Base-by-base conservation (phyloP, 2,113 vertebrate species). In the Anarrhichthys ocellatus region DNA sequence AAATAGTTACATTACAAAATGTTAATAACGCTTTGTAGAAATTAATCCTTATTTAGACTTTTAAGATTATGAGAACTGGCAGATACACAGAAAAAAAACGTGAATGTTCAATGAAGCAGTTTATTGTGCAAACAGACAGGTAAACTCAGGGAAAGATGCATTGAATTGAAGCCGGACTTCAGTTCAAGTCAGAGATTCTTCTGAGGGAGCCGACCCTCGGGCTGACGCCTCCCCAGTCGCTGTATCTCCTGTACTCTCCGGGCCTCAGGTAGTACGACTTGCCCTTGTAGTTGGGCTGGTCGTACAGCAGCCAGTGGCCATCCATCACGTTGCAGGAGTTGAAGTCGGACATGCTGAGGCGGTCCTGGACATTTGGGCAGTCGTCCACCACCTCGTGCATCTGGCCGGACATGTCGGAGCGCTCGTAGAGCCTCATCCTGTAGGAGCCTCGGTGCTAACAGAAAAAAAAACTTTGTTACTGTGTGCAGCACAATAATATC, bases 241-340 rank as follows among this genome's bases (percentile, higher is more conserved):
- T 91, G 80, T 94, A 95, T 66, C 87, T 90, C 85, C 92, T 92
- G 64, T 96, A 95, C 88, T 96, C 93, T 0, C 95, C 91, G 0
- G 92, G 78, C 81, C 94, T 92, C 87, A 96, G 88, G 82, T 96
- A 95, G 89, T 93, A 95, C 81, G 90, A 82, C 42, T 75, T 48
- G 18, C 94, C 94, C 78, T 93, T 92, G 84, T 82, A 95, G 86
- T 94, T 79, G 65, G 94, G 92, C 44, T 94, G 94, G 50, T 96
- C 95, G 22, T 93, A 94, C 83, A 95, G 84, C 76, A 94, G 89
- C 95, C 95, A 96, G 66, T 95, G 93, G 56, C 95, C 95, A 0
- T 95, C 94, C 83, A 93, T 87, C 74, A 96, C 94, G 13, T 92
- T 90, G 83, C 93, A 94, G 70, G 95, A 95, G 90, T 95, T 94